These are phyloP conservation scores for Cottoperca gobio DNA, from an alignment of 2,797 vertebrate genomes.

Conservation along the genomic window DNA sequence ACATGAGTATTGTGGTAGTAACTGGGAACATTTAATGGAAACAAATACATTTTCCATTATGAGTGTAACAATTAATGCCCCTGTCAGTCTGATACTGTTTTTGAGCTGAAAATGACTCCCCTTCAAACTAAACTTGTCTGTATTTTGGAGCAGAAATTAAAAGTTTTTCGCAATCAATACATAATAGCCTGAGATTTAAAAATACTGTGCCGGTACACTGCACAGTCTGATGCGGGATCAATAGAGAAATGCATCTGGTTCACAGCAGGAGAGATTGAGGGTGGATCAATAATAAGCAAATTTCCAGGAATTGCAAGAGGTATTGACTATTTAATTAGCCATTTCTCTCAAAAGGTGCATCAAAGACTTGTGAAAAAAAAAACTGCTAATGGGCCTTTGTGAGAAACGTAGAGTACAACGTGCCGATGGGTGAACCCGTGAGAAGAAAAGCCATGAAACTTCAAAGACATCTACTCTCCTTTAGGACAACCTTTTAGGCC, in stretches of 20 bases:
- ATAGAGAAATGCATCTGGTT: conserved; percentile 84
- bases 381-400: conserved; percentile 60
- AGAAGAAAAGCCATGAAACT: conserved; percentile 2
- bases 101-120: conserved; percentile 66
- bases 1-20: conserved; percentile 62
- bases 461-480: conserved; percentile 16
- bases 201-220: conserved; percentile 82
- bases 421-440: conserved; percentile 32
- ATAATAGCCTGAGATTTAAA: conserved; percentile 85
- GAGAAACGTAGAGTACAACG: conserved; percentile 44
- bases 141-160: conserved; percentile 79
- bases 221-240: conserved; percentile 81
- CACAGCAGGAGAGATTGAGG: conserved; percentile 77
- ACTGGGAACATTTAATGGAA: conserved; percentile 65
- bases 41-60: conserved; percentile 71
- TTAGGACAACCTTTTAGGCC: neutral
- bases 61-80: conserved; percentile 66
- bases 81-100: conserved; percentile 60
- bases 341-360: conserved; percentile 74
- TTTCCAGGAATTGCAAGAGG: conserved; percentile 82
- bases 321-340: conserved; percentile 84
- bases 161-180: conserved; percentile 83
- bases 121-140: conserved; percentile 68
- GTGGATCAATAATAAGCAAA: conserved; percentile 87
- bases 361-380: conserved; percentile 66